Evolutionary conservation across 1,140 invertebrate genomes (phyloP).

Genomic region (Megalopta genalis): DNA sequence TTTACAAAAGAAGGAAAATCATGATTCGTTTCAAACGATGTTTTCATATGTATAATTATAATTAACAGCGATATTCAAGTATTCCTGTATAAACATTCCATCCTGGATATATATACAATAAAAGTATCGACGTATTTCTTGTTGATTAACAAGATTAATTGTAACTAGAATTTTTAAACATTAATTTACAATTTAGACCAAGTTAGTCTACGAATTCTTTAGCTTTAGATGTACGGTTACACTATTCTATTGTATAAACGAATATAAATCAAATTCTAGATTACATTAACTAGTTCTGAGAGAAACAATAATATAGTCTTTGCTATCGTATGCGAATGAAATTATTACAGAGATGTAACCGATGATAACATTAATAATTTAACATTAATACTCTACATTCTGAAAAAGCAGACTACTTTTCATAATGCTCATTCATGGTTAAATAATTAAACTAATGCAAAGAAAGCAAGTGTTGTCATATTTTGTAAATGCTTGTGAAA

Average conservation of each 20-base stretch:
- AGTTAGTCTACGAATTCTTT: constrained; percentile 7
- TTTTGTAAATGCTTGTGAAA: constrained; percentile 30
- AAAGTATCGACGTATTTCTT: background rate
- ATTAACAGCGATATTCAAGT: too few relatives aligned
- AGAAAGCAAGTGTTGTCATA: constrained; percentile 33
- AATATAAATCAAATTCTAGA: background rate
- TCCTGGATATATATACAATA: background rate
- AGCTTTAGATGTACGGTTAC: background rate
- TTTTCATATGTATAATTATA: too few relatives aligned
- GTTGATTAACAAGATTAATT: too few relatives aligned
- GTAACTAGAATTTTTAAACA: background rate
- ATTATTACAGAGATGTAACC: constrained; percentile 16
- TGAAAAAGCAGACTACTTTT: constrained; percentile 16
- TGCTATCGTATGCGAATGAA: background rate
- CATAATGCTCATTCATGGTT: constrained; percentile 10
- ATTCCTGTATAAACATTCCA: too few relatives aligned
- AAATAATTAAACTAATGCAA: constrained; percentile 23
- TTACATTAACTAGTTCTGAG: constrained; percentile 8
- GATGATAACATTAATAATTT: background rate
- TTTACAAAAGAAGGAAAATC: too few relatives aligned
- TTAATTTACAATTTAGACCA: constrained; percentile 13
- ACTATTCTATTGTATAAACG: background rate
- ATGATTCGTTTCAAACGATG: too few relatives aligned
- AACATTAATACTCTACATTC: constrained; percentile 10
- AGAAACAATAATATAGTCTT: background rate